Conservation (phyloP, 1,140 invertebrate genomes). For the Ectropis grisescens region DNA sequence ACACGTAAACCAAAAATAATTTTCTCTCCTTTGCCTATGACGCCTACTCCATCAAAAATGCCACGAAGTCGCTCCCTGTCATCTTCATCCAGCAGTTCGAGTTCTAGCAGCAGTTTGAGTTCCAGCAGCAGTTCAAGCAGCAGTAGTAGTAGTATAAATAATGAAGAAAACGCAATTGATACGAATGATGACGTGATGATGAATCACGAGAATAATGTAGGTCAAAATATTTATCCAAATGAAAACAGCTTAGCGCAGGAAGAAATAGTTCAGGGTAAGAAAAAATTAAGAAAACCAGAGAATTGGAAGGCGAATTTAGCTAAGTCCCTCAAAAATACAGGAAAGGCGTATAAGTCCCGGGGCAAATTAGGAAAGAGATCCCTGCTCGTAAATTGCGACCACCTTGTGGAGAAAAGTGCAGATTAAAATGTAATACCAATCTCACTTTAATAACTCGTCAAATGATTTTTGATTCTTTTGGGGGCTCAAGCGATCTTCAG, state of each 20-base stretch:
- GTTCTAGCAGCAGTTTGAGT: no score
- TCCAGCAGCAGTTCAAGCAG: no score
- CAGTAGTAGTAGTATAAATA: slow-evolving; percentile 1
- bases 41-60: no score
- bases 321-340: slow-evolving; percentile 15
- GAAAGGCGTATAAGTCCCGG: slow-evolving; percentile 10
- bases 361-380: slow-evolving; percentile 13
- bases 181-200: no score
- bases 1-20: slow-evolving; percentile 5
- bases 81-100: slow-evolving; percentile 1
- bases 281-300: slow-evolving; percentile 1
- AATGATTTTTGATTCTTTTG: slow-evolving; percentile 17
- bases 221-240: slow-evolving; percentile 2
- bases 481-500: slow-evolving; percentile 13
- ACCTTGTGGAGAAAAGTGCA: slow-evolving; percentile 18
- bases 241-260: slow-evolving; percentile 1
- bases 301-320: slow-evolving; percentile 12
- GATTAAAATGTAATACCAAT: slow-evolving; percentile 12
- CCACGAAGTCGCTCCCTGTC: slow-evolving; percentile 2
- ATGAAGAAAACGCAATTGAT: no score
- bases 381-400: slow-evolving; percentile 13
- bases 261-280: slow-evolving; percentile 2
- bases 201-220: neutral
- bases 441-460: slow-evolving; percentile 7
- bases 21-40: slow-evolving; percentile 5